Evolutionary conservation across 2,888 invertebrate genomes (phyloP), one percentile per base, ranked within the genome.

Genomic region (Ornithoptera alexandrae): DNA sequence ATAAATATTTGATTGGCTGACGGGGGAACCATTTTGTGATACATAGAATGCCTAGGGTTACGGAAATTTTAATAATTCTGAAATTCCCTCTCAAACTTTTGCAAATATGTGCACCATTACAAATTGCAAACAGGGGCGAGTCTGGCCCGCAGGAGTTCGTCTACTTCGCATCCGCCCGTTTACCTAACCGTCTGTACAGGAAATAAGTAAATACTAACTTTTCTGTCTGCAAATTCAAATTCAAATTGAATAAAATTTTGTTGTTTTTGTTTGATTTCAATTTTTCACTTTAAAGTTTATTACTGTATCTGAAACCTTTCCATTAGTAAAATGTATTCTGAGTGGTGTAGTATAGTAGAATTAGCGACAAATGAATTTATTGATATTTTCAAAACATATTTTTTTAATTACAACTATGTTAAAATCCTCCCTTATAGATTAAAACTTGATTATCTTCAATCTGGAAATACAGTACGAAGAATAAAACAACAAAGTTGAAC

Each of bases 371-470:
- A 39, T 39, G 0, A 8, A 39, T 39, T 39, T 39, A 39, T 39
- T 39, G 39, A 39, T 10, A 10, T 39, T 39, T 39, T 39, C 39
- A 39, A 10, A 30, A 30, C 10, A 39, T 10, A 10, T 39, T 39
- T 10, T 39, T 39, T 10, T 39, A 39, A 39, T 39, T 39, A 39
- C 10, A 39, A 39, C 39, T 39, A 10, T 1, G 39, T 39, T 39
- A 39, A 30, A 30, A 30, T 30, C 5, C 5, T 30, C 30, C 8
- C 39, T 39, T 10, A 10, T 39, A 10, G 10, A 39, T 30, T 17
- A 10, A 61, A 62, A 46, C 46, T 62, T 62, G 12, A 53, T 50
- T 65, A 65, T 39, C 57, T 42, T 65, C n/a, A 36, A 20, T 6
- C 39, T 20, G 15, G 17, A 22, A 53, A 56, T 18, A 50, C 39